Base-by-base conservation (phyloP, 2,888 invertebrate genomes). In the Pseudeuparius sepicola region DNA sequence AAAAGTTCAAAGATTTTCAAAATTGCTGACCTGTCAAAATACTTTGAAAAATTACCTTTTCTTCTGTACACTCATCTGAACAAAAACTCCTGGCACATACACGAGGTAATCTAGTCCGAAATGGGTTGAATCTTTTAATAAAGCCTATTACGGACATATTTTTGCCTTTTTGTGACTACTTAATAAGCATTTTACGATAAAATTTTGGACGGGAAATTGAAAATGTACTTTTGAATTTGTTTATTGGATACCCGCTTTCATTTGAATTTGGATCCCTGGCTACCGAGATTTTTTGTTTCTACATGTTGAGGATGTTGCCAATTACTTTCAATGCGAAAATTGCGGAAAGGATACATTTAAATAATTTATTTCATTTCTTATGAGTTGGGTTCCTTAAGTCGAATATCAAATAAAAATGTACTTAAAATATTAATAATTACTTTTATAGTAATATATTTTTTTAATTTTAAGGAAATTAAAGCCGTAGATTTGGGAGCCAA, bases 21-120 rank as follows among this genome's bases (percentile, higher is more conserved):
- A n/a, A n/a, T n/a, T n/a, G n/a, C n/a, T n/a, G n/a, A n/a, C n/a
- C n/a, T n/a, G n/a, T n/a, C n/a, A n/a, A n/a, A n/a, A n/a, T n/a
- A n/a, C n/a, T n/a, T n/a, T n/a, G n/a, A n/a, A n/a, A n/a, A 14
- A 14, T 24, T 34, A 39, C 43, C 25, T 40, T 41, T 32, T 43
- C 43, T 17, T 43, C 41, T 4, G 37, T 24, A 15, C 43, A 43
- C 27, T 43, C 43, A 17, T 41, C 43, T 20, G 39, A 41, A 29
- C 41, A 41, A 29, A 37, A 39, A 14, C 24, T 20, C n/a, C 41
- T 36, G 14, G 27, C 7, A 30, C 13, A 24, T 16, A 32, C 26
- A 13, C 39, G 41, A n/a, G 41, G 14, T 15, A 41, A 27, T 30
- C 31, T 27, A 16, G 25, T 23, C 17, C 39, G 20, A 24, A 39